Percentiles rank a stretch among this genome's conserved stretches.
Evolutionary conservation across 2,888 invertebrate genomes (phyloP).

Genomic region (Branchellion lobata): DNA sequence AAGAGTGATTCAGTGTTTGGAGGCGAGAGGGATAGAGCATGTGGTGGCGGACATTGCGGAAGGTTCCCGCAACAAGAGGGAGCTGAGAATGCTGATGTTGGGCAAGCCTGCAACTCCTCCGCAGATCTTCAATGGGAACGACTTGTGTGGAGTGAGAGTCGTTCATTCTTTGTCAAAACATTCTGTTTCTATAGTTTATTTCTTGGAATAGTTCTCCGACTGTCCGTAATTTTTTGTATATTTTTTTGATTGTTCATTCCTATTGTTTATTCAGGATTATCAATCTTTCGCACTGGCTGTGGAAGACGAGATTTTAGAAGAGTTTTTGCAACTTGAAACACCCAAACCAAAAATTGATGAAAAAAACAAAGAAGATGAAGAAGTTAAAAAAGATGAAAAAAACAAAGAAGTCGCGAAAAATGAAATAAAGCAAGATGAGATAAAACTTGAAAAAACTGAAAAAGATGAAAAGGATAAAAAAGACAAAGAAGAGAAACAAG

Average conservation of each 20-base stretch:
- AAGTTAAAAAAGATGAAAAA: constrained; percentile 13
- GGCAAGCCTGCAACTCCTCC: constrained; percentile 34
- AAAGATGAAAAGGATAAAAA: constrained; percentile 1
- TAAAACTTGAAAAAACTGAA: not conserved
- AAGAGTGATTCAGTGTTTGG: constrained; percentile 30
- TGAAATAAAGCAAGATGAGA: not conserved
- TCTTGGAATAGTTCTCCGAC: too few relatives aligned
- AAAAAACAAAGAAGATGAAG: constrained; percentile 13
- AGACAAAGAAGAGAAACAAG: not conserved
- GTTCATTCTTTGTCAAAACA: too few relatives aligned
- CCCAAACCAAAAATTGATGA: not conserved
- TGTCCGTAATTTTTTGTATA: too few relatives aligned
- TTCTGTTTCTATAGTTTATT: too few relatives aligned
- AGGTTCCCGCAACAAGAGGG: constrained; percentile 12
- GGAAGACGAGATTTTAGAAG: constrained; percentile 35
- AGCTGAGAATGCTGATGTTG: constrained; percentile 34
- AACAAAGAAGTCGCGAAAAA: not conserved
- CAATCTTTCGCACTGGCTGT: constrained; percentile 31
- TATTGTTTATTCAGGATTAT: constrained; percentile 37
- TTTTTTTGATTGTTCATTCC: too few relatives aligned
- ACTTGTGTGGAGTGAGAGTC: constrained; percentile 20
- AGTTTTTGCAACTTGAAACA: constrained; percentile 20
- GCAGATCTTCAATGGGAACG: constrained; percentile 33
- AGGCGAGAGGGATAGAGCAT: constrained; percentile 20
- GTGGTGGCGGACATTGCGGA: constrained; percentile 21